These are phyloP conservation scores for Cuculus canorus DNA, from an alignment of 2,797 vertebrate species.

Conservation along the genomic window DNA sequence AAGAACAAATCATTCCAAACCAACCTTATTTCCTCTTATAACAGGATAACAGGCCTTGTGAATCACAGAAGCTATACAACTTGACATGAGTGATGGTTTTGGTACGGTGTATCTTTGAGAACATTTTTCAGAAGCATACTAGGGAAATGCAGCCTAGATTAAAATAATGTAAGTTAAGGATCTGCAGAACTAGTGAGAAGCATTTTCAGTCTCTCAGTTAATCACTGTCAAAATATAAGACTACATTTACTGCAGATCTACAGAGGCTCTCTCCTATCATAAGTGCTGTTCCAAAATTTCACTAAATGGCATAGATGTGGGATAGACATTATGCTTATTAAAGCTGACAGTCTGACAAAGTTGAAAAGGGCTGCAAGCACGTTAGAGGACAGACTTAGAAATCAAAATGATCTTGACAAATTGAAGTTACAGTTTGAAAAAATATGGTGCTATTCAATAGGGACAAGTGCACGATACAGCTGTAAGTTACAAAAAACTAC, in stretches of 20 bases:
- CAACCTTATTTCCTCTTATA: neutral
- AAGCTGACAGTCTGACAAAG: constrained; percentile 29
- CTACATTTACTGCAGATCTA: neutral
- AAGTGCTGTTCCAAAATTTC: neutral
- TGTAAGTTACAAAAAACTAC: neutral
- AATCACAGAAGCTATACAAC: neutral
- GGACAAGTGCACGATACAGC: neutral
- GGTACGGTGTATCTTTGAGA: neutral
- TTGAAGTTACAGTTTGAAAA: constrained; percentile 11
- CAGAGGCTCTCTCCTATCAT: neutral
- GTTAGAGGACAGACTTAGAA: neutral
- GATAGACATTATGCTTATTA: neutral
- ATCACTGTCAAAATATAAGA: neutral
- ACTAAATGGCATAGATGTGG: neutral
- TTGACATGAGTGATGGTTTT: neutral
- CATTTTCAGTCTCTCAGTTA: neutral
- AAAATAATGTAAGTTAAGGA: neutral
- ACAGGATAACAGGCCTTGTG: neutral
- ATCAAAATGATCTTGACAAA: neutral
- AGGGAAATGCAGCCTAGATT: neutral
- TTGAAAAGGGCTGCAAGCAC: constrained; percentile 19
- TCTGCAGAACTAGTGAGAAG: neutral
- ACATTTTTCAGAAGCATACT: neutral
- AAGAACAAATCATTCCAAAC: neutral
- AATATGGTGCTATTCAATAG: neutral